Base-by-base conservation (phyloP, 2,797 vertebrate genomes). In the Atherinosoma microstoma region DNA sequence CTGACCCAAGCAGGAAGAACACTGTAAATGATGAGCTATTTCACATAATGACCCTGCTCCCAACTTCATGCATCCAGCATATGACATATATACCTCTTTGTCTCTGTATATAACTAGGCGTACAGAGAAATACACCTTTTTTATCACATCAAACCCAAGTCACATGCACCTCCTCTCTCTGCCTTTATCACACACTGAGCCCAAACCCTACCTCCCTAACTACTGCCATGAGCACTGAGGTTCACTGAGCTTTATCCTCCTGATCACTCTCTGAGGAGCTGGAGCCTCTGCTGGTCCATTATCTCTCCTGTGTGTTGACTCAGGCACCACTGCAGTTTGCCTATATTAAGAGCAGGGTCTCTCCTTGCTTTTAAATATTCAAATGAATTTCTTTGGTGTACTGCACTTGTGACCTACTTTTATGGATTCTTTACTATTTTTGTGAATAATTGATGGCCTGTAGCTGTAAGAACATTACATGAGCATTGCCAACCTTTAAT, bases 401-500 rank as follows among this genome's bases (percentile, higher is more conserved):
- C 73, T 10, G 29, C 77, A 79, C 64, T 82, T 70, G 58, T 78
- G 83, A 61, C 83, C 85, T 27, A 82, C 75, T 88, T 92, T 87
- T 86, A 88, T 85, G 72, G 85, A 86, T 87, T 81, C 78, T 89
- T 88, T 83, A 84, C 83, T 65, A 71, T 84, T 82, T 82, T 80
- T 89, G 75, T 89, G 71, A 92, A 91, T 91, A 87, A 91, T 88
- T 86, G 53, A 93, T 90, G 67, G 67, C 60, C 64, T 64, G 62
- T 73, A 78, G 79, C 83, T 74, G 63, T 58, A 63, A 47, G 78
- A 77, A 84, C 83, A 84, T 83, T 67, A 76, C 51, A 45, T 36
- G 56, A 64, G 53, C 66, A 36, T 68, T 73, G 70, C 66, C 68
- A 63, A 63, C 71, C 64, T 83, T 83, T 82, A 80, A 86, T 79